A percentile compares a stretch with the other conserved stretches of the same genome.
Evolutionary conservation across 1,140 invertebrate genomes (phyloP).

Genomic region (Camponotus pennsylvanicus): DNA sequence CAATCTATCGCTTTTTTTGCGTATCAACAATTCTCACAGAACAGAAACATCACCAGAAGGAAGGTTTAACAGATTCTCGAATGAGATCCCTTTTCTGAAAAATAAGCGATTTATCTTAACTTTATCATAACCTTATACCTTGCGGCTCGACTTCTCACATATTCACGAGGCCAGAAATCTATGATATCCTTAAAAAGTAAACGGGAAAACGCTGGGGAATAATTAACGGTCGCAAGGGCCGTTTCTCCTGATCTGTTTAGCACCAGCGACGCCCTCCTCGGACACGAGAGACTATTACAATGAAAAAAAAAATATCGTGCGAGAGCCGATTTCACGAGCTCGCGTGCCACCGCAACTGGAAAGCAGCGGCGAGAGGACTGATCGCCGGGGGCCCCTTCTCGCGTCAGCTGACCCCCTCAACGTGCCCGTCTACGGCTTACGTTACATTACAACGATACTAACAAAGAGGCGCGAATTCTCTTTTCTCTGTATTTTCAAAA

Average conservation of each 20-base stretch:
- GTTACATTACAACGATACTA: not conserved
- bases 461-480: not conserved
- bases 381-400: conserved; percentile 37
- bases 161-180: not conserved
- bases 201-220: not conserved
- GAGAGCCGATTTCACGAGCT: conserved; percentile 17
- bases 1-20: not conserved
- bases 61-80: not conserved
- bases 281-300: not conserved
- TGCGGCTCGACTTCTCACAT: not conserved
- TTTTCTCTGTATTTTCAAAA: not conserved
- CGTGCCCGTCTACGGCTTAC: not conserved
- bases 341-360: conserved; percentile 30
- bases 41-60: not conserved
- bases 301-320: conserved; percentile 30
- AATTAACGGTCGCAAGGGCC: too few relatives aligned
- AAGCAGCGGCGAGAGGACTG: conserved; percentile 45
- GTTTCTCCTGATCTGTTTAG: not conserved
- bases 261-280: not conserved
- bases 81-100: not conserved
- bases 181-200: not conserved
- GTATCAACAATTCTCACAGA: not conserved
- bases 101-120: not conserved
- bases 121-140: conserved; percentile 11
- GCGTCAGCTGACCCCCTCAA: not conserved